These are phyloP conservation scores for Pogona vitticeps DNA, from an alignment of 2,113 vertebrate species.

Conservation along the genomic window DNA sequence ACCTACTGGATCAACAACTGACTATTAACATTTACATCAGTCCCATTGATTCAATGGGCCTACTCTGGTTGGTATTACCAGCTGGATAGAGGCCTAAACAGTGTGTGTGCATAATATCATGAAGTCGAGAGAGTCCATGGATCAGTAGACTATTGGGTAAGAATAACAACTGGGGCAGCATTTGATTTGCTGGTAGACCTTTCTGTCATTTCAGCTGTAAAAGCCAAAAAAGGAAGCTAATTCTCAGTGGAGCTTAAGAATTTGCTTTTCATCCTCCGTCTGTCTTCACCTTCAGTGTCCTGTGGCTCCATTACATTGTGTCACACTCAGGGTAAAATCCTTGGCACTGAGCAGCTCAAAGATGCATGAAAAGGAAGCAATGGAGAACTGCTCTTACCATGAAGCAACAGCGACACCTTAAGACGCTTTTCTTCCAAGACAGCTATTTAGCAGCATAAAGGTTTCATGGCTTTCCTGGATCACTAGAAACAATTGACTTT, in stretches of 20 bases:
- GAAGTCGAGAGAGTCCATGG: too few relatives aligned
- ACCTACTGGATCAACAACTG: too few relatives aligned
- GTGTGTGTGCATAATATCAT: too few relatives aligned
- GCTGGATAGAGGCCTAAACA: too few relatives aligned
- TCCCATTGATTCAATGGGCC: too few relatives aligned
- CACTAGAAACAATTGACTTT: neutral
- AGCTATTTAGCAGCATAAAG: neutral
- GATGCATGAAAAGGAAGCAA: slow-evolving; percentile 30
- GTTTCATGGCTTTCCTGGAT: neutral
- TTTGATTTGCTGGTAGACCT: neutral
- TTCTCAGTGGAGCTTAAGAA: neutral
- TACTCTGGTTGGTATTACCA: too few relatives aligned
- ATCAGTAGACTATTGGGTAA: too few relatives aligned
- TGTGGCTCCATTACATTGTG: slow-evolving; percentile 2
- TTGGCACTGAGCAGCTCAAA: slow-evolving; percentile 15
- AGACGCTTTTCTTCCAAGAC: slow-evolving; percentile 27
- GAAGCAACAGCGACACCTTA: slow-evolving; percentile 65
- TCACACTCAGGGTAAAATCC: slow-evolving; percentile 28
- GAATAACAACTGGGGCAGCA: neutral
- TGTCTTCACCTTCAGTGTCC: neutral
- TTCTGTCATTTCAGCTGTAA: neutral
- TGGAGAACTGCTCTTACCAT: neutral
- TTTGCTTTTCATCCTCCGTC: neutral
- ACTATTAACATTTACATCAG: too few relatives aligned
- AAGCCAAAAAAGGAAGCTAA: neutral